Percentiles rank a stretch among this genome's conserved stretches.
Conservation (phyloP, 2,888 invertebrate genomes). For the Pegoplata infirma region DNA sequence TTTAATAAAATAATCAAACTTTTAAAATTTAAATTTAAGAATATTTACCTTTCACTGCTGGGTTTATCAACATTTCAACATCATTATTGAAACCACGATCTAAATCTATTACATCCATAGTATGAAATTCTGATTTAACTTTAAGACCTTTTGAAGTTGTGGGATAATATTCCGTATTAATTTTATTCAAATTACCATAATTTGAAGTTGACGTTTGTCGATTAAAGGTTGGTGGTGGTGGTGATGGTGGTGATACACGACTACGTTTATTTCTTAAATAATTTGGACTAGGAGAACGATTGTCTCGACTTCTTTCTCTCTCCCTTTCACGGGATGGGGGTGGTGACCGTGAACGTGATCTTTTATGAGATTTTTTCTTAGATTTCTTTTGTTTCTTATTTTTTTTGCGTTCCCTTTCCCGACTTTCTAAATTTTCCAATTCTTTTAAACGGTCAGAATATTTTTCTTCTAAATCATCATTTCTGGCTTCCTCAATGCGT, state of each 20-base stretch:
- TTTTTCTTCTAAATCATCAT: conserved; percentile 59
- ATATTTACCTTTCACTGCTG: not conserved
- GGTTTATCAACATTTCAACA: not conserved
- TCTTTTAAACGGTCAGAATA: conserved; percentile 58
- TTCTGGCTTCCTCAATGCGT: conserved; percentile 46
- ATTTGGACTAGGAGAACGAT: not conserved
- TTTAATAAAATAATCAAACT: not conserved
- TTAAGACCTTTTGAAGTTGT: not conserved
- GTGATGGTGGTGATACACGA: not conserved
- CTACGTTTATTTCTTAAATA: conserved; percentile 16
- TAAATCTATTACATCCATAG: not conserved
- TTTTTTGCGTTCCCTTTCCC: conserved; percentile 12
- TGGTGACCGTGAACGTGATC: conserved; percentile 47
- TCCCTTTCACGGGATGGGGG: too few relatives aligned
- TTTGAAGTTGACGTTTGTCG: not conserved
- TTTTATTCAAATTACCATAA: not conserved
- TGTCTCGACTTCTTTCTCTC: not conserved
- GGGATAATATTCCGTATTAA: not conserved
- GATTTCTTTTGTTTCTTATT: conserved; percentile 61
- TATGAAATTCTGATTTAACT: conserved; percentile 18
- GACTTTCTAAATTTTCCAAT: conserved; percentile 37
- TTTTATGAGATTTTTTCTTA: conserved; percentile 60
- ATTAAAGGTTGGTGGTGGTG: not conserved
- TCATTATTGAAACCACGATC: not conserved
- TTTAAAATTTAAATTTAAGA: not conserved